Percentiles rank a stretch among this genome's conserved stretches.
These are phyloP conservation scores for Falco columbarius DNA, from an alignment of 2,797 vertebrate species.

Conservation along the genomic window DNA sequence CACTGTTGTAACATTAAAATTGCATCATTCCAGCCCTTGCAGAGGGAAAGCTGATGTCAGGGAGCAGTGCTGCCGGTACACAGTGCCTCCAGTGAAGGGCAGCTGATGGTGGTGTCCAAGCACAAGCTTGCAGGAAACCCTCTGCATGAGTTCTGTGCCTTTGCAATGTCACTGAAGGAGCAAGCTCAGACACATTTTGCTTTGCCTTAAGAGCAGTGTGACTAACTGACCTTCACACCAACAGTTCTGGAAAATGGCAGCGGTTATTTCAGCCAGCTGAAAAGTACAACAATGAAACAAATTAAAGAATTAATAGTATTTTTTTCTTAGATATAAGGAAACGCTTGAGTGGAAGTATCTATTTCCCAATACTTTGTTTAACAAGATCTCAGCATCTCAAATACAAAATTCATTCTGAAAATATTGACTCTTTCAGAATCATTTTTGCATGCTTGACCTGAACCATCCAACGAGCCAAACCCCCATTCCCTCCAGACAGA, in stretches of 20 bases:
- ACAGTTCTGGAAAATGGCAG: neutral
- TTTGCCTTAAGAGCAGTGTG: neutral
- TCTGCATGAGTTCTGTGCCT: neutral
- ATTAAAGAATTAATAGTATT: neutral
- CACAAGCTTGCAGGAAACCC: neutral
- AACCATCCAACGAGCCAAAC: neutral
- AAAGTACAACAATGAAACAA: neutral
- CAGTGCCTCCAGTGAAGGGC: accelerated
- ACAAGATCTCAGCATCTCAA: neutral
- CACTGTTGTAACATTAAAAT: accelerated
- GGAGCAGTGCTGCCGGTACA: accelerated
- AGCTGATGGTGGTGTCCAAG: too few relatives aligned
- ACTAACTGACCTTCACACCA: neutral
- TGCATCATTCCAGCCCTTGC: accelerated
- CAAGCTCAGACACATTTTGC: neutral
- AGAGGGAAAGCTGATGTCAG: neutral
- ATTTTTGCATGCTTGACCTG: neutral
- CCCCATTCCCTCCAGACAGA: neutral
- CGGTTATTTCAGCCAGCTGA: neutral
- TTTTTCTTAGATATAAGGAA: neutral
- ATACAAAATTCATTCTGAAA: neutral
- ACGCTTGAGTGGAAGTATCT: neutral
- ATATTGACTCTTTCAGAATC: neutral
- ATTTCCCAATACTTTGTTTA: neutral
- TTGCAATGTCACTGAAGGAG: neutral